Evolutionary conservation across 2,797 vertebrate genomes (phyloP), one percentile per base, ranked within the genome.

Genomic region (Passerculus sandwichensis): DNA sequence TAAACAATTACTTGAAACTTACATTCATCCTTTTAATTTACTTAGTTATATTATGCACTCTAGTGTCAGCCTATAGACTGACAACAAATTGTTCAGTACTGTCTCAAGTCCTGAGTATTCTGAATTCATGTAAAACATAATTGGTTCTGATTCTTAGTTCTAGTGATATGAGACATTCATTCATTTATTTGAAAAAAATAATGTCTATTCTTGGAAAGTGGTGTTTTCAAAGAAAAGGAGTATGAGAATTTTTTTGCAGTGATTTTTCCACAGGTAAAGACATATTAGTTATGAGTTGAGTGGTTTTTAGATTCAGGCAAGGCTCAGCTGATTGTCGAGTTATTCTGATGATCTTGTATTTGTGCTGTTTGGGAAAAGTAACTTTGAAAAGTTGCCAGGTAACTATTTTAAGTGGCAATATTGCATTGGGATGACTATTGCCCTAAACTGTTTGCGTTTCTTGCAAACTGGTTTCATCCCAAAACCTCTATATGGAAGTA

Each of bases 101-200:
- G 5, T 60, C 27, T 67, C 14, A 82, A 76, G 38, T 83, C 59
- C 4, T 67, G 13, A 65, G 15, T 67, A 29, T 74, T 91, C 38
- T 50, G 38, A 77, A 77, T 65, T 87, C 23, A 22, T 19, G 25
- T 57, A 71, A 91, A 92, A 13, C 29, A 15, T 73, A 45, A 48
- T 38, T 79, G 64, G 38, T 38, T 56, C 26, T 34, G 29, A 87
- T 92, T 95, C 21, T 79, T 66, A 48, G n/a, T 11, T 62, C 62
- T 47, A 36, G 17, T 45, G 66, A n/a, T 45, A 42, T 6, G 9
- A 81, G 10, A 48, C 5, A 42, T 13, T 70, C 10, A 62, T 48
- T 75, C 26, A 84, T 76, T 93, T 85, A 70, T 94, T 83, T 88
- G 40, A 38, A 95, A 93, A 93, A 75, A 16, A 42, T 29, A 92